These are phyloP conservation scores for Leptura quadrifasciata DNA, from an alignment of 2,888 invertebrate species.

Conservation along the genomic window DNA sequence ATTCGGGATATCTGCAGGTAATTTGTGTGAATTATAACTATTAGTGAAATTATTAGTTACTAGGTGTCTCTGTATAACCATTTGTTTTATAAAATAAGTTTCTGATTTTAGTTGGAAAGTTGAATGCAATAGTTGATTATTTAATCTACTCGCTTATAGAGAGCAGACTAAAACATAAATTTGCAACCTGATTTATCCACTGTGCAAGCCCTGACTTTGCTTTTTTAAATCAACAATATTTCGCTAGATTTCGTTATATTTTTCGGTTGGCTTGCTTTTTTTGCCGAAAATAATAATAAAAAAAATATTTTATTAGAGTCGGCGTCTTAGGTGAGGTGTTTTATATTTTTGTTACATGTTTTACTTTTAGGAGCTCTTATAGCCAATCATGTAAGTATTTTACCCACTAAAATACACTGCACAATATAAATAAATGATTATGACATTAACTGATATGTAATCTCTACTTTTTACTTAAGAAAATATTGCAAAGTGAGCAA, in stretches of 20 bases:
- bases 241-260: slow-evolving; percentile 31
- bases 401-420: neutral
- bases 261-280: slow-evolving; percentile 35
- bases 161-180: neutral
- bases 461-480: neutral
- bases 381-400: slow-evolving; percentile 23
- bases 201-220: neutral
- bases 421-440: neutral
- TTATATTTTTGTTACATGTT: slow-evolving; percentile 31
- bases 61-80: neutral
- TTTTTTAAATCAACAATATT: slow-evolving; percentile 6
- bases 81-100: neutral
- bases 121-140: neutral
- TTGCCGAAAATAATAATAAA: slow-evolving; percentile 35
- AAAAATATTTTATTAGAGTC: slow-evolving; percentile 9
- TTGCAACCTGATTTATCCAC: neutral
- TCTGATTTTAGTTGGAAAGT: neutral
- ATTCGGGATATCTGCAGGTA: too few relatives aligned
- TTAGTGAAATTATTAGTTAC: neutral
- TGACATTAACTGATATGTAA: neutral
- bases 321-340: slow-evolving; percentile 17
- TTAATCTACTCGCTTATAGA: neutral
- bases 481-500: neutral
- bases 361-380: slow-evolving; percentile 1
- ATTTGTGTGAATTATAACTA: too few relatives aligned